phyloP scores from a whole-genome alignment of 2,888 invertebrate species.

The Nemurella pictetii region DNA sequence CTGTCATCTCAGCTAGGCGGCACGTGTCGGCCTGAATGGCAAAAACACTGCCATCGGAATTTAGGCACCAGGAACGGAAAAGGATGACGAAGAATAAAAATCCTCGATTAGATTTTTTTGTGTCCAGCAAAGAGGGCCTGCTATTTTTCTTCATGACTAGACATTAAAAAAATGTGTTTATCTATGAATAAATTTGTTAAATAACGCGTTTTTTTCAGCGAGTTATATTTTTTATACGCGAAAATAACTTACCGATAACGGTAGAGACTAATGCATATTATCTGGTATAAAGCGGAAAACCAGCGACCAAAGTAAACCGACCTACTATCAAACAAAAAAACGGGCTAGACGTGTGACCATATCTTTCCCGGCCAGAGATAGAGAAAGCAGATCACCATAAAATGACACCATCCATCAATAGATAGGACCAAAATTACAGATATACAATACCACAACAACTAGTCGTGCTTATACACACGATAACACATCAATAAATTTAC shows the following conservation, averaged over 20 bases:
- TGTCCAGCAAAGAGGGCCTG: neutral
- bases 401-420: neutral
- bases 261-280: neutral
- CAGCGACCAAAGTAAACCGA: neutral
- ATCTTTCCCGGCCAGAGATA: neutral
- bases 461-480: neutral
- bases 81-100: neutral
- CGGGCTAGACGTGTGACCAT: neutral
- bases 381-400: neutral
- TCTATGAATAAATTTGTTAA: neutral
- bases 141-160: neutral
- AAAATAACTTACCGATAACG: neutral
- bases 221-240: no score
- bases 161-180: neutral
- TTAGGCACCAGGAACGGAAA: neutral
- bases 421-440: neutral
- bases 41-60: neutral
- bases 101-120: neutral
- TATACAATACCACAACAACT: neutral
- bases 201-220: neutral
- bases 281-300: neutral
- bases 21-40: neutral
- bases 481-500: neutral
- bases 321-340: neutral
- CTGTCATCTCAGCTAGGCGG: neutral